These are phyloP conservation scores for Gavia stellata DNA, from an alignment of 2,113 vertebrate genomes.

Conservation along the genomic window DNA sequence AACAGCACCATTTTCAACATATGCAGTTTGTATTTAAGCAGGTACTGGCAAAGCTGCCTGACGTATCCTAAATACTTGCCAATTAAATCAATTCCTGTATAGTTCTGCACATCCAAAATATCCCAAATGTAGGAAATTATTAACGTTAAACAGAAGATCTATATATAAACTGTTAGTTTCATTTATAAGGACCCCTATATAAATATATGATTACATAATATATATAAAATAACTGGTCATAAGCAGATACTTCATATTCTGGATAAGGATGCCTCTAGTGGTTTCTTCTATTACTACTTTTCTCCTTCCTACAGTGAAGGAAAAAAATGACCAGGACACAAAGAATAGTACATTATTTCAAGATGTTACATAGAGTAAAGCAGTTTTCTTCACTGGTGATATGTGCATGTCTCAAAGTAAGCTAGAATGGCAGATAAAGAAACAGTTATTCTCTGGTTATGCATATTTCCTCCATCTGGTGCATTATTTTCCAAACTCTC, in stretches of 20 bases:
- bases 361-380: background rate
- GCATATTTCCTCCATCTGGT: slow-evolving; percentile 71
- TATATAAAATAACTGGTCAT: background rate
- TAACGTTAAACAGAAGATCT: background rate
- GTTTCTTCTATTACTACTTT: background rate
- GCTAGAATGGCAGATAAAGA: slow-evolving; percentile 45
- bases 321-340: background rate
- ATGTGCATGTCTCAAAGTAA: background rate
- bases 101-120: background rate
- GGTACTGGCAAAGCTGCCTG: background rate
- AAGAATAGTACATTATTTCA: background rate
- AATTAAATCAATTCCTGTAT: background rate
- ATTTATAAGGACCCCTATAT: background rate
- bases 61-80: background rate
- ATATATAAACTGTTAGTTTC: background rate
- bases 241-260: background rate
- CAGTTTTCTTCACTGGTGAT: background rate
- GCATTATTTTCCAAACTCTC: slow-evolving; percentile 54
- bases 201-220: background rate
- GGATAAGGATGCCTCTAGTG: background rate
- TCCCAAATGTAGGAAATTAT: background rate
- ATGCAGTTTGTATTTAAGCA: background rate
- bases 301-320: background rate
- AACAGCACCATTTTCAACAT: background rate
- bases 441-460: slow-evolving; percentile 33